Base-by-base conservation (phyloP, 2,113 vertebrate genomes). In the Triplophysa dalaica region DNA sequence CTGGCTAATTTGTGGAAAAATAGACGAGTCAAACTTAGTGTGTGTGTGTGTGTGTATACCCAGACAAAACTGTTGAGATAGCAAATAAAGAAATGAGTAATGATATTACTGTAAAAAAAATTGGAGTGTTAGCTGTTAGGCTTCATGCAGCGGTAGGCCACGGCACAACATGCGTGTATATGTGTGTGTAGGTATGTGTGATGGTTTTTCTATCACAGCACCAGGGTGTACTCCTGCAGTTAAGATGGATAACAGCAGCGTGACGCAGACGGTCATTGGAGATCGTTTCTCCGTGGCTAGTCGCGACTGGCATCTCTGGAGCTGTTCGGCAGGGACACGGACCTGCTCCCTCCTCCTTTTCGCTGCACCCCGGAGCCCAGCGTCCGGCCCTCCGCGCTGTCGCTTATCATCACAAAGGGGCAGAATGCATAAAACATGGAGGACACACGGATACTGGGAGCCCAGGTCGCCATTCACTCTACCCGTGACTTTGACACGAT, bases 391-490 rank as follows among this genome's bases (percentile, higher is more conserved):
- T 89, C 86, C 56, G 76, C 79, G 58, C 90, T 90, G 87, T 88
- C 85, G 89, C 92, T 94, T 93, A 91, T 92, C 92, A 92, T 94
- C 90, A 93, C 92, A 94, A 93, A 93, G 76, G 89, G 89, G 86
- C 86, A 90, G 92, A 92, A 93, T 93, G 90, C 91, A 93, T 94
- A 91, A 92, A 94, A 92, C 90, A 91, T 90, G 89, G 91, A 89
- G 91, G 89, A 91, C 90, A 88, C 89, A 89, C 88, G 90, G 90
- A 92, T 87, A 87, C 89, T 90, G 88, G 88, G 88, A 78, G 89
- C 85, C 88, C 84, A 91, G 90, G 90, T 91, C 82, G 87, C 88
- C 86, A 89, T 89, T 91, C 88, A 91, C 87, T 90, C 86, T 86
- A 85, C 90, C 92, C 90, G 88, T 91, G 93, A 91, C 89, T 91